Percentiles rank a stretch among this genome's conserved stretches.
Evolutionary conservation across 2,113 vertebrate genomes (phyloP).

Genomic region (Lagopus leucura): DNA sequence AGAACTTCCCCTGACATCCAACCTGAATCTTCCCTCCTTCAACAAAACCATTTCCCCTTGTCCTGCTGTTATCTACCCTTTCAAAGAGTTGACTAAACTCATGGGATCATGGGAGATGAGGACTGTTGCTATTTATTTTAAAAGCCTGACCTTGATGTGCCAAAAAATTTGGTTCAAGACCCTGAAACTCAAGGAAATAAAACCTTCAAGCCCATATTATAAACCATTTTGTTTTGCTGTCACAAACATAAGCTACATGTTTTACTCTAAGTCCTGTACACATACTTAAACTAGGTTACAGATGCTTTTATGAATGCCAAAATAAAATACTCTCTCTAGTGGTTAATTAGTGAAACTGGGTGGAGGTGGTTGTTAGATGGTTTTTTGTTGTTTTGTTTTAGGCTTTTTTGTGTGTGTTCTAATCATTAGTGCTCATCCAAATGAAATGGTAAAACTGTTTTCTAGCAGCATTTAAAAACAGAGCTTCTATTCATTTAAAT

Average conservation of each 20-base stretch:
- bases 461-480: not conserved
- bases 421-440: constrained; percentile 45
- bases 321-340: constrained; percentile 64
- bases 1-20: too few species aligned
- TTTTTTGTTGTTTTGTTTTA: not conserved
- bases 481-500: not conserved
- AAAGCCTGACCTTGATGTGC: not conserved
- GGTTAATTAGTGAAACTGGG: constrained; percentile 67
- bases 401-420: not conserved
- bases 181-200: not conserved
- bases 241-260: not conserved
- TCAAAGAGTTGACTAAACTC: too few species aligned
- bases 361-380: not conserved
- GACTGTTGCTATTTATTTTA: not conserved
- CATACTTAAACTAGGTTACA: constrained; percentile 47
- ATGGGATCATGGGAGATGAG: not conserved
- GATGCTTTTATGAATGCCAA: constrained; percentile 35
- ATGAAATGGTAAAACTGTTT: constrained; percentile 22
- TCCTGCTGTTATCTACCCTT: too few species aligned
- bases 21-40: too few species aligned
- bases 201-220: not conserved
- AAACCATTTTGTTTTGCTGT: not conserved
- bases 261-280: constrained; percentile 9
- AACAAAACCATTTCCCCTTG: too few species aligned
- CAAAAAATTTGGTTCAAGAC: not conserved